A percentile compares a stretch with the other conserved stretches of the same genome.
Conservation (phyloP, 2,888 invertebrate genomes). For the Seladonia tumulorum region DNA sequence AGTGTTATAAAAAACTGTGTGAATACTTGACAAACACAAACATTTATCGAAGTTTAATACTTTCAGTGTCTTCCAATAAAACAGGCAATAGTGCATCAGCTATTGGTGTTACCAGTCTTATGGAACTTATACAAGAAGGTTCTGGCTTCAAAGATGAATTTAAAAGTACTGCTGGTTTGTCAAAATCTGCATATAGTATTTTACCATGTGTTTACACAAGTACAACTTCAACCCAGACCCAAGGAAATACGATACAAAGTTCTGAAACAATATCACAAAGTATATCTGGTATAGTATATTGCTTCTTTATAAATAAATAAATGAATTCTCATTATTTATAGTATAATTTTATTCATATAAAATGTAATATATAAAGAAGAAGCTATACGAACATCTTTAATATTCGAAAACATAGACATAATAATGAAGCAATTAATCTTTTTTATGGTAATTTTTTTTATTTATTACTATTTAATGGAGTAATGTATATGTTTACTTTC, state of each 20-base stretch:
- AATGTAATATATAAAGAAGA: not conserved
- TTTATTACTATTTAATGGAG: not conserved
- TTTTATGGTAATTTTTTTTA: not conserved
- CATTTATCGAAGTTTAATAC: conserved; percentile 87
- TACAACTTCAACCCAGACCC: conserved; percentile 86
- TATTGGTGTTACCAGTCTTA: conserved; percentile 87
- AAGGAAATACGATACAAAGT: conserved; percentile 75
- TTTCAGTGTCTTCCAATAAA: conserved; percentile 85
- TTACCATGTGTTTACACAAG: conserved; percentile 90
- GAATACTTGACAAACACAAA: conserved; percentile 91
- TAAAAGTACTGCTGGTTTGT: conserved; percentile 89
- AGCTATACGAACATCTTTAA: not conserved
- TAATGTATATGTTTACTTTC: not conserved
- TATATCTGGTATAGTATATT: conserved; percentile 74
- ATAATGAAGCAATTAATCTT: conserved; percentile 11
- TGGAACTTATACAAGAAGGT: conserved; percentile 92
- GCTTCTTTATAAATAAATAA: not conserved
- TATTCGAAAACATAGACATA: not conserved
- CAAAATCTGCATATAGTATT: conserved; percentile 91
- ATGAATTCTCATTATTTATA: not conserved
- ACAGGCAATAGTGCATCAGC: conserved; percentile 85
- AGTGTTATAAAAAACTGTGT: conserved; percentile 96
- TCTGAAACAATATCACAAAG: conserved; percentile 74
- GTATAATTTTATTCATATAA: not conserved
- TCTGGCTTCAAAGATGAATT: conserved; percentile 91